phyloP scores from a whole-genome alignment of 2,113 vertebrate genomes.

The Corythaixoides concolor region DNA sequence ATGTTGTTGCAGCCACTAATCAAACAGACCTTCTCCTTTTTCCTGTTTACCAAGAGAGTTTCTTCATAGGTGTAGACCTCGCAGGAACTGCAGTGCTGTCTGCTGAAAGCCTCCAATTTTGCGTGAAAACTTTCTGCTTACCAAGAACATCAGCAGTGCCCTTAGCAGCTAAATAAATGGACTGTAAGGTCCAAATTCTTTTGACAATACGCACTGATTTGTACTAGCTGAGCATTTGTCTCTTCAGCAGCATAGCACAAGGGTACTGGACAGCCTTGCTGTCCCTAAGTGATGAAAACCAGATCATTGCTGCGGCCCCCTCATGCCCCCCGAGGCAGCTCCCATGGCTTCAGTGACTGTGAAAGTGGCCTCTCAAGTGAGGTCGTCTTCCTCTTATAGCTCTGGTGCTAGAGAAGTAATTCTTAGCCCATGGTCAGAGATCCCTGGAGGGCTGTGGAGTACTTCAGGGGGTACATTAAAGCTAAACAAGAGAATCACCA shows the following conservation, averaged over 20 bases:
- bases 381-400: neutral
- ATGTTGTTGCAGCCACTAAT: neutral
- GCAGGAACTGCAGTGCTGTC: neutral
- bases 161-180: neutral
- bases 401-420: neutral
- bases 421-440: neutral
- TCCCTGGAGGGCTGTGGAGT: neutral
- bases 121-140: neutral
- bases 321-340: neutral
- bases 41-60: neutral
- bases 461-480: neutral
- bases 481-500: neutral
- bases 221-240: neutral
- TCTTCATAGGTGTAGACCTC: neutral
- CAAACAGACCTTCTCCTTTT: neutral
- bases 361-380: neutral
- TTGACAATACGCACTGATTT: neutral
- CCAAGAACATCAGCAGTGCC: neutral
- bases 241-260: neutral
- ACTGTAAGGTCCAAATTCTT: neutral
- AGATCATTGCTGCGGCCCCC: neutral
- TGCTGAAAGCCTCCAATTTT: neutral
- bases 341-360: neutral
- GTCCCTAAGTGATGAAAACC: neutral
- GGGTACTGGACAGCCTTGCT: neutral